Base-by-base conservation (phyloP, 2,113 vertebrate species). In the Muntiacus reevesi region DNA sequence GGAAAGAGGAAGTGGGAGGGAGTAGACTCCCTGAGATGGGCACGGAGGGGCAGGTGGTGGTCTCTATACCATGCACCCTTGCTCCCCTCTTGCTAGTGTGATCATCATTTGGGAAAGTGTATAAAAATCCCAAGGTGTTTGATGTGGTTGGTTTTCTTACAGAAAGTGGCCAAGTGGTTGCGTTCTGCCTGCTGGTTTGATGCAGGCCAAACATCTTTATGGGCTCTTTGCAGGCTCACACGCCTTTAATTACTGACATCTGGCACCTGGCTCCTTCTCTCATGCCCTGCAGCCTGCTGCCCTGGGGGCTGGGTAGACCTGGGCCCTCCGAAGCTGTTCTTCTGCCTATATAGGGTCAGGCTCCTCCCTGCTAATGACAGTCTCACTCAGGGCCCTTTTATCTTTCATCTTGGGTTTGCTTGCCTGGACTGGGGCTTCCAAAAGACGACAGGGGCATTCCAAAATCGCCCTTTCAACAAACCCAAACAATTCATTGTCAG, bases 311-410 rank as follows among this genome's bases (percentile, higher is more conserved):
- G 30, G 88, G 43, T 33, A 78, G 93, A 76, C 27, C 83, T 0
- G 2, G 87, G 57, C 89, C 43, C 89, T 52, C 71, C 1, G 4
- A 88, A 95, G 92, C 27, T 82, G 89, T 84, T 78, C 14, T 95
- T 95, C 94, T 91, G 88, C 95, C 93, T 57, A 28, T 59, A 64
- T 54, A n/a, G 74, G 92, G 54, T 36, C 74, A 85, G 84, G 76
- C 97, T 96, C 97, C 96, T 88, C 95, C 97, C 88, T 78, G 67
- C 82, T 96, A 97, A 98, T 98, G 89, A 98, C 50, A 90, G 87
- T 40, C 64, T 93, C 57, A 33, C 60, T 79, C n/a, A 7, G 40
- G 62, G 52, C 23, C 57, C 92, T 98, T 97, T 97, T 25, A 92
- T 94, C 81, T 96, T 92, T 92, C 81, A 79, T 90, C 87, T 83